Evolutionary conservation across 2,888 invertebrate genomes (phyloP), one percentile per base, ranked within the genome.

Genomic region (Hypercompe scribonia): DNA sequence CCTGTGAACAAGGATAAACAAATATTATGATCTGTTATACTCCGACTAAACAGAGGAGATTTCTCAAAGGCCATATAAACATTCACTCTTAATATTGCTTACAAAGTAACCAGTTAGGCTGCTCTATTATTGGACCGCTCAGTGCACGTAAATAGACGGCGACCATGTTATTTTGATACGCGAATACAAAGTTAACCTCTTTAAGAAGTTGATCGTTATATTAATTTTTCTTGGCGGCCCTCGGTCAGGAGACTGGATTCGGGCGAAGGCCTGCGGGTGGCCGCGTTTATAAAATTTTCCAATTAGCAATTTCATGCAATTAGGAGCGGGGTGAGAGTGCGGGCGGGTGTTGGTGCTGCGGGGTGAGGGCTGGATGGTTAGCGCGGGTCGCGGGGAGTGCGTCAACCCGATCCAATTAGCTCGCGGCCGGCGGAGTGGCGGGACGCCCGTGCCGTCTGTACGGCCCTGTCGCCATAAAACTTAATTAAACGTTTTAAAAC

Each of bases 401-500:
- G 95, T 95, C 95, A 95, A 95, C 95, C 94, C 95, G 95, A 94
- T 94, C 95, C 95, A 95, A 95, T 95, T 95, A 95, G 95, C 94
- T 92, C 91, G 95, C 93, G 95, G 95, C 95, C 94, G 93, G 93
- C 93, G 92, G 90, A 91, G 93, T 94, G 92, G 91, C 93, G 94
- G 94, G 94, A 93, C 94, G 94, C 90, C 88, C 89, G 86, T 83
- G 90, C 88, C 90, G 90, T 89, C 91, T 88, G 90, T 91, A 92
- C 94, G 92, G 92, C 91, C 92, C 95, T 94, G 96, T 95, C 95
- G 94, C 95, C 95, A 96, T 96, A 96, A 96, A 96, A 96, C 96
- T 96, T 96, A 96, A 96, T 96, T 96, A 96, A 96, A 95, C 96
- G 95, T 95, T 96, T 96, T 95, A 96, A 96, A 96, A 96, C 96